Evolutionary conservation across 2,888 invertebrate species (phyloP).

Genomic region (Hedya salicella): DNA sequence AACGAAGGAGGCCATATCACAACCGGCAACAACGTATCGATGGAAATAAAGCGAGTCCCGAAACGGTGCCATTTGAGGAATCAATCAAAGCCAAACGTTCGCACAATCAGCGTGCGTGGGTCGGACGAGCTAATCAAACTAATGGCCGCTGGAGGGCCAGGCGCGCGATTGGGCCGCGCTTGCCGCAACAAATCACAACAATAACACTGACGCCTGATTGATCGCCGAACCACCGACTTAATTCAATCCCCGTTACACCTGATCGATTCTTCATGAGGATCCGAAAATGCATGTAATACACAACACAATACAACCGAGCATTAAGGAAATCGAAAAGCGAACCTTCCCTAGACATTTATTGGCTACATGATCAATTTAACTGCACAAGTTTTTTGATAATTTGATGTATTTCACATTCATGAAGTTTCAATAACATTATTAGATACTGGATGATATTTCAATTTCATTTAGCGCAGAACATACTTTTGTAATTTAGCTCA

Average conservation of each 20-base stretch:
- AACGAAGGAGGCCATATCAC: conserved; percentile 29
- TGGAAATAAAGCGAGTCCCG: conserved; percentile 58
- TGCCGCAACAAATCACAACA: conserved; percentile 79
- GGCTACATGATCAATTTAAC: conserved; percentile 25
- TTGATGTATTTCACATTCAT: neutral
- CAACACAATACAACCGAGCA: conserved; percentile 39
- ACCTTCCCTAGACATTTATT: conserved; percentile 24
- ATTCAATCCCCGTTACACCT: conserved; percentile 68
- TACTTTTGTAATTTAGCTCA: conserved; percentile 1
- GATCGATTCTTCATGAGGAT: conserved; percentile 62
- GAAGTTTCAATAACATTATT: neutral
- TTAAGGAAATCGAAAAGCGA: conserved; percentile 40
- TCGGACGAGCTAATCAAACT: conserved; percentile 80
- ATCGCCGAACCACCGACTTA: conserved; percentile 69
- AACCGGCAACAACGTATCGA: conserved; percentile 50
- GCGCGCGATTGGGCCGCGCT: conserved; percentile 53
- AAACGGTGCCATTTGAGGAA: conserved; percentile 72
- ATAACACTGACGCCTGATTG: conserved; percentile 77
- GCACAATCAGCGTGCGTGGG: conserved; percentile 76
- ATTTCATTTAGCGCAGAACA: neutral
- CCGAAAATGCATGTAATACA: conserved; percentile 39
- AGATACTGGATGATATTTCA: neutral
- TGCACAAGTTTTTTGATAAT: neutral
- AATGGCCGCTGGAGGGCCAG: conserved; percentile 68
- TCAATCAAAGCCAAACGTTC: conserved; percentile 78